phyloP scores from a whole-genome alignment of 2,113 vertebrate genomes.

The Siniperca chuatsi region DNA sequence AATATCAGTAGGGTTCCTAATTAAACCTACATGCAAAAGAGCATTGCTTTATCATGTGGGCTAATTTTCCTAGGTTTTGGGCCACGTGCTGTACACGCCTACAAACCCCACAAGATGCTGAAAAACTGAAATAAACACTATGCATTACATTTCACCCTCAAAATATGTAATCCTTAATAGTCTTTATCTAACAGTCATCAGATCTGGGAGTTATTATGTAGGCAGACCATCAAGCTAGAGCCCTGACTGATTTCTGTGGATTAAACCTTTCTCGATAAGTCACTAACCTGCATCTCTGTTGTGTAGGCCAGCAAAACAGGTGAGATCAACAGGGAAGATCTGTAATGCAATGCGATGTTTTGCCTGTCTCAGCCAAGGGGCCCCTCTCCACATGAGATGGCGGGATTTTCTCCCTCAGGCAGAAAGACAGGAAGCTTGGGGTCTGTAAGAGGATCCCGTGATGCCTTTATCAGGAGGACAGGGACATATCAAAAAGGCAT shows the following conservation, averaged over 20 bases:
- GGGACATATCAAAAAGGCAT: conserved; percentile 40
- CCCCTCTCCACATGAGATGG: conserved; percentile 24
- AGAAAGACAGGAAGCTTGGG: conserved; percentile 10
- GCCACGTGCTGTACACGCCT: background rate
- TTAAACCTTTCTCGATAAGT: background rate
- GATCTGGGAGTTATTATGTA: conserved; percentile 26
- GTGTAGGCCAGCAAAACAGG: conserved; percentile 27
- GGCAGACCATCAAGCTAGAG: conserved; percentile 3
- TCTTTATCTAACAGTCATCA: conserved; percentile 29
- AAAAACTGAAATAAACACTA: conserved; percentile 7
- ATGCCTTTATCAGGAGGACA: conserved; percentile 44
- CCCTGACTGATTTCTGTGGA: background rate
- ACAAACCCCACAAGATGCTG: background rate
- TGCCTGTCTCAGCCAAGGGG: conserved; percentile 12
- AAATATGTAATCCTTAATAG: conserved; percentile 19
- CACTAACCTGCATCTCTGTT: conserved; percentile 1
- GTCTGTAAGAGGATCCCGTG: conserved; percentile 31
- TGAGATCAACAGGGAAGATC: conserved; percentile 19
- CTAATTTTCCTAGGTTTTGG: background rate
- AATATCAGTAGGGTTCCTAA: background rate
- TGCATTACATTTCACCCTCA: conserved; percentile 11
- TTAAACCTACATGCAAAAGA: conserved; percentile 4
- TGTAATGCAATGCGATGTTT: conserved; percentile 21
- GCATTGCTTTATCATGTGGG: background rate
- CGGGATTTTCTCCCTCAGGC: conserved; percentile 14